Conservation (phyloP, 2,888 invertebrate genomes). For the Pinctada fucata region DNA sequence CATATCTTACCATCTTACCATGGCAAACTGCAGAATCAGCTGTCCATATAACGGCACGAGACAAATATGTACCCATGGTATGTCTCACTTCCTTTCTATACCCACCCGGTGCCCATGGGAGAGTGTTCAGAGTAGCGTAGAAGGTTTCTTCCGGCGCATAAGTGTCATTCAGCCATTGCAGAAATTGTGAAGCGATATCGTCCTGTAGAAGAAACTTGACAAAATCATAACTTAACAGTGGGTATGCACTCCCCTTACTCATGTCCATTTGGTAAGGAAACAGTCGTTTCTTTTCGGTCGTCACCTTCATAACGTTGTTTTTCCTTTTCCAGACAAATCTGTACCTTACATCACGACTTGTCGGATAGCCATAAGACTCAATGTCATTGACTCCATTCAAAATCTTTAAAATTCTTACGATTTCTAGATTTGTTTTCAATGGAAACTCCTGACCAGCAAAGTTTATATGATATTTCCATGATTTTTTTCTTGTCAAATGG, state of each 20-base stretch:
- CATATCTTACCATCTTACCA: conserved; percentile 41
- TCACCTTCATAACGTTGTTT: conserved; percentile 5
- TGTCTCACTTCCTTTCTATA: conserved; percentile 21
- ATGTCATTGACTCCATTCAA: conserved; percentile 72
- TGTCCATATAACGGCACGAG: conserved; percentile 35
- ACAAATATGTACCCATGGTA: conserved; percentile 16
- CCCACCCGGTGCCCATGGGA: conserved; percentile 53
- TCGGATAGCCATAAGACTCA: conserved; percentile 46
- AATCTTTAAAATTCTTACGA: conserved; percentile 47
- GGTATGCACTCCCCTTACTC: conserved; percentile 54
- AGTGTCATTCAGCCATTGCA: conserved; percentile 54
- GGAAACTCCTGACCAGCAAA: conserved; percentile 73
- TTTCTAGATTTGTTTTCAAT: conserved; percentile 66
- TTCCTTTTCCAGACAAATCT: neutral
- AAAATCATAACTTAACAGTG: conserved; percentile 49
- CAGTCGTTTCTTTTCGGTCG: conserved; percentile 7
- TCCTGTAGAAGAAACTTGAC: conserved; percentile 53
- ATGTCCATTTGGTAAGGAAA: conserved; percentile 31
- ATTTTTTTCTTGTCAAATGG: conserved; percentile 24
- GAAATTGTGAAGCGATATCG: conserved; percentile 38
- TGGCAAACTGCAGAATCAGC: conserved; percentile 17
- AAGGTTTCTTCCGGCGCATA: conserved; percentile 56
- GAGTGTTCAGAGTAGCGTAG: conserved; percentile 54
- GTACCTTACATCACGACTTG: conserved; percentile 9
- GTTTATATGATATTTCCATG: conserved; percentile 64